Evolutionary conservation across 1,140 invertebrate genomes (phyloP), one percentile per base, ranked within the genome.

Genomic region (Lasioglossum baleicum): DNA sequence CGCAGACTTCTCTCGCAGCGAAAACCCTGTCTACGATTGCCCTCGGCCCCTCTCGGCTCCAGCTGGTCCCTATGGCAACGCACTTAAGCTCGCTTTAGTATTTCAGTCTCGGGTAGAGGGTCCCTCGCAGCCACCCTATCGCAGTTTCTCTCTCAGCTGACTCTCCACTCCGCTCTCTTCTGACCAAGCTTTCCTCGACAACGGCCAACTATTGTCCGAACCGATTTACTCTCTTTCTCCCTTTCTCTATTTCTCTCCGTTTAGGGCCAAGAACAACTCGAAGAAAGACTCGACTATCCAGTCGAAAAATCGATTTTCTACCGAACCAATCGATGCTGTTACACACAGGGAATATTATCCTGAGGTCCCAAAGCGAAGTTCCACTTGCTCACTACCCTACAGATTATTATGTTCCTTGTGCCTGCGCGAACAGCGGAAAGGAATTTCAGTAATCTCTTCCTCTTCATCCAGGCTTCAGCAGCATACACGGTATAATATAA

Each of bases 21-120:
- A 11, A 42, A 74, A 60, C 70, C 70, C 40, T 58, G 61, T 53
- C 74, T 61, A 60, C 75, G n/a, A 48, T n/a, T 51, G 15, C 68
- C 58, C 61, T 65, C 48, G 44, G 15, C 69, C 76, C 51, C 78
- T 75, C 72, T 75, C 72, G 53, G 11, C 51, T 67, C 69, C 79
- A 58, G 53, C 71, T 65, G 72, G 88, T 90, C 84, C 84, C 90
- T 90, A 90, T 90, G 85, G 89, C 88, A 90, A 90, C 90, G 85
- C 85, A 86, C 83, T 90, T 88, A 87, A 89, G 89, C 82, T 88
- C 86, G 81, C 86, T 90, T 89, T 85, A 89, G 89, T 88, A 90
- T 90, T 88, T 88, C 82, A 75, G 87, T 79, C 82, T 81, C 73
- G 64, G 67, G 80, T 56, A 85, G 77, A 72, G 86, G 80, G 84